Evolutionary conservation across 2,113 vertebrate genomes (phyloP).

Genomic region (Ctenodactylus gundi): DNA sequence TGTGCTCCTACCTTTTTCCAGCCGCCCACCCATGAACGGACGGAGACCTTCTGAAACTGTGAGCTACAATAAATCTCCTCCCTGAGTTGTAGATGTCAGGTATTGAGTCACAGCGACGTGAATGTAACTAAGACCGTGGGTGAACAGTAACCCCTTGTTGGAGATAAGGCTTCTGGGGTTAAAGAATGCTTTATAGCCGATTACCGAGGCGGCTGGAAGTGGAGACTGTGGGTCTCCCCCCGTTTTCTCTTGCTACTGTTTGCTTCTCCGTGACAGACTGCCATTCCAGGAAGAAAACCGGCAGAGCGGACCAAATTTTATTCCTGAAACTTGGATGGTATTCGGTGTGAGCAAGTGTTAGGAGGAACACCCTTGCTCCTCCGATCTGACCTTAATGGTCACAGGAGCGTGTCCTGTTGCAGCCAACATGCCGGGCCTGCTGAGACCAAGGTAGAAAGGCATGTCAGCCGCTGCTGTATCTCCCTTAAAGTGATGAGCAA

Average conservation of each 20-base stretch:
- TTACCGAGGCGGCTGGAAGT: neutral
- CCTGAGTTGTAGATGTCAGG: too few relatives aligned
- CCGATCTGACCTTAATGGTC: neutral
- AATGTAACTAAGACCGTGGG: too few relatives aligned
- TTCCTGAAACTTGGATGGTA: neutral
- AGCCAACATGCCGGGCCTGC: neutral
- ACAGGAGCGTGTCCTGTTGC: neutral
- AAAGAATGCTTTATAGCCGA: neutral
- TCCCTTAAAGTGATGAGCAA: neutral
- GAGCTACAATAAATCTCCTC: too few relatives aligned
- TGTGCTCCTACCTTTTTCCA: too few relatives aligned
- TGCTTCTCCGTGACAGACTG: neutral
- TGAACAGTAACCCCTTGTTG: neutral
- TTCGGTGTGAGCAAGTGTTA: neutral
- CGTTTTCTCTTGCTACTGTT: neutral
- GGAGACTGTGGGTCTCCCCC: neutral
- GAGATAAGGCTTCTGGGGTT: neutral
- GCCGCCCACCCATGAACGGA: too few relatives aligned
- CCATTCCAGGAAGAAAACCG: neutral
- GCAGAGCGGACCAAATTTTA: neutral
- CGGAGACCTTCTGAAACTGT: too few relatives aligned
- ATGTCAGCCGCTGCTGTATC: neutral
- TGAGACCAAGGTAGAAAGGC: neutral
- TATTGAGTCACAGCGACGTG: too few relatives aligned
- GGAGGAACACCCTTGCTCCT: neutral